These are phyloP conservation scores for Trididemnum clinides DNA, from an alignment of 23 tunicate genomes.

Conservation along the genomic window DNA sequence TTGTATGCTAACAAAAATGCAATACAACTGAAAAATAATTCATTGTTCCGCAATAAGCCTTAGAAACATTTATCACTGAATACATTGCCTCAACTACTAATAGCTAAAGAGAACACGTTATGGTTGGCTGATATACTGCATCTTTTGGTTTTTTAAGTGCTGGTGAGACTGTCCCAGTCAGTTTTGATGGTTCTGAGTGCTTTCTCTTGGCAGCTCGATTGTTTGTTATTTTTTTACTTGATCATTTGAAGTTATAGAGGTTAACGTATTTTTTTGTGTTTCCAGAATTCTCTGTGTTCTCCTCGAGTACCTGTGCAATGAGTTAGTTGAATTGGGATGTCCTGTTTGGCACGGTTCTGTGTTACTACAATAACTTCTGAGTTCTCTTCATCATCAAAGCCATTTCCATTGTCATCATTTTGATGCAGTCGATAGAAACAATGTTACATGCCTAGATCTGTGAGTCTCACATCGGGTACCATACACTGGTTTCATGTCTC, in stretches of 20 bases:
- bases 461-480: background rate
- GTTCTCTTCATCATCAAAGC: background rate
- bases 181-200: background rate
- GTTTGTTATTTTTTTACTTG: background rate
- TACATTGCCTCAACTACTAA: no score
- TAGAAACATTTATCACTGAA: no score
- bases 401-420: background rate
- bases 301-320: background rate
- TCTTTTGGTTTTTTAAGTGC: background rate
- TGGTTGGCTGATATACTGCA: no score
- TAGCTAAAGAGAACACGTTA: no score
- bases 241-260: background rate
- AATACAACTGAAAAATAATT: no score
- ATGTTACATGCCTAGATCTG: background rate
- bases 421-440: background rate
- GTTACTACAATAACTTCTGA: background rate
- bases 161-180: background rate
- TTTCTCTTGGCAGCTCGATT: background rate
- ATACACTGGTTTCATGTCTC: background rate
- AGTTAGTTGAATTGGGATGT: background rate
- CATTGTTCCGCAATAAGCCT: no score
- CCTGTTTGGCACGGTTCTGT: no score
- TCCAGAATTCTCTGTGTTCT: background rate
- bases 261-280: background rate
- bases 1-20: no score